Percentiles rank a stretch among this genome's conserved stretches.
Evolutionary conservation across 2,888 invertebrate species (phyloP).

Genomic region (Xylocampa areola): DNA sequence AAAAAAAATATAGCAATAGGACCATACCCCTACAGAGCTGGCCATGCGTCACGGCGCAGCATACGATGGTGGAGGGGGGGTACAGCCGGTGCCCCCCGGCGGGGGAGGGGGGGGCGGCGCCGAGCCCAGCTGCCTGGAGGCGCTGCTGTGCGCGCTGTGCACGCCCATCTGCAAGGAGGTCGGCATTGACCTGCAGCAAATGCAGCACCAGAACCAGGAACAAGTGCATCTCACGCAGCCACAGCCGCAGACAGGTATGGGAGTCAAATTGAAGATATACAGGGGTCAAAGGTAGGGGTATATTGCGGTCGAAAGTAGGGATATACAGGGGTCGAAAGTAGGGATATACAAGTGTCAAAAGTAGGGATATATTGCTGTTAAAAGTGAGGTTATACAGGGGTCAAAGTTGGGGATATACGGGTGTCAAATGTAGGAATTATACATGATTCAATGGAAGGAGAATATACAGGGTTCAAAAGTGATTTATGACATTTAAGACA

Average conservation of each 20-base stretch:
- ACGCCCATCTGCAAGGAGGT: conserved; percentile 87
- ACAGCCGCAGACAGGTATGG: conserved; percentile 70
- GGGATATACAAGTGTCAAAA: no score
- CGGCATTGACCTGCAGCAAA: conserved; percentile 81
- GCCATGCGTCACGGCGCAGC: conserved; percentile 80
- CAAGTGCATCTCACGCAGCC: conserved; percentile 82
- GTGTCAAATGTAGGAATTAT: no score
- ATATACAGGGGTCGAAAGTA: no score
- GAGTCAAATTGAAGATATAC: neutral
- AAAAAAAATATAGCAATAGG: conserved; percentile 25
- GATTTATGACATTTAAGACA: no score
- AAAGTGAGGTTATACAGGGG: no score
- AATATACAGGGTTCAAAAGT: no score
- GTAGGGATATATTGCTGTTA: no score
- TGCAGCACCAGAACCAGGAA: conserved; percentile 68
- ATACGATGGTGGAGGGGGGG: conserved; percentile 72
- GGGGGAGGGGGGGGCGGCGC: conserved; percentile 39
- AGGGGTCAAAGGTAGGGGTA: no score
- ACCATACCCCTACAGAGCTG: conserved; percentile 71
- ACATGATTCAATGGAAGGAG: no score
- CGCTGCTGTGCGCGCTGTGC: conserved; percentile 85
- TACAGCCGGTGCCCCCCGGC: conserved; percentile 34
- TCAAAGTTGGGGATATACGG: no score
- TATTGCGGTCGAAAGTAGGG: no score
- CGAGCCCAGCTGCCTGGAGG: conserved; percentile 82